Percentiles rank a stretch among this genome's conserved stretches.
These are phyloP conservation scores for Ferrisia virgata DNA, from an alignment of 2,888 invertebrate genomes.

Conservation along the genomic window DNA sequence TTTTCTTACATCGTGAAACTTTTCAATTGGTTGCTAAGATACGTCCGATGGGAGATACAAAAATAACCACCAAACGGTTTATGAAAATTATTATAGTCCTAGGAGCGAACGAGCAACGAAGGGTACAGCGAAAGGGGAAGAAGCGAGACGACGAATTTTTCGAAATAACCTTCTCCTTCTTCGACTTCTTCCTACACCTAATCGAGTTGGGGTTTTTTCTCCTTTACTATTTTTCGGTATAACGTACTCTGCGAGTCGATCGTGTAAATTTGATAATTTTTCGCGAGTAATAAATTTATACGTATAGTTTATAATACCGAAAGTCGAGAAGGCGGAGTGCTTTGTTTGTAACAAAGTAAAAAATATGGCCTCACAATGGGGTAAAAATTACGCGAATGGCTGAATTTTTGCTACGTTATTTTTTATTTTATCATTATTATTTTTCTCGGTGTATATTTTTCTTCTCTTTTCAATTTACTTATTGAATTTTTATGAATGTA, in stretches of 20 bases:
- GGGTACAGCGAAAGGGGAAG: neutral
- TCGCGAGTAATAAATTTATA: neutral
- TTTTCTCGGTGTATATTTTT: too few species aligned
- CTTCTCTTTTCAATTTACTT: too few species aligned
- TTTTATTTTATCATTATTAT: too few species aligned
- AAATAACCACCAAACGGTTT: neutral
- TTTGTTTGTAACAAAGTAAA: neutral
- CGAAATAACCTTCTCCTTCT: neutral
- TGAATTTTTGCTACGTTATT: too few species aligned
- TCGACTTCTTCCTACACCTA: neutral
- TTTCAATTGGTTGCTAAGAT: conserved; percentile 11
- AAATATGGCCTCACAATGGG: neutral
- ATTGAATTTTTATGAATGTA: too few species aligned
- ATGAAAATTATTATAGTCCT: neutral
- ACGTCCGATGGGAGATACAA: neutral
- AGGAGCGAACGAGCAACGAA: too few species aligned
- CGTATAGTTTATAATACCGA: neutral
- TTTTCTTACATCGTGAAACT: conserved; percentile 23
- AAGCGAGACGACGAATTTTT: neutral
- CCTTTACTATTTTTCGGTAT: too few species aligned
- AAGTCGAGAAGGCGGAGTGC: neutral
- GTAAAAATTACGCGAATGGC: neutral
- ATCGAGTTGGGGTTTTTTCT: neutral
- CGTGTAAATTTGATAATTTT: neutral
- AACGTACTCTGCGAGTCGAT: neutral